A percentile compares a stretch with the other conserved stretches of the same genome.
Conservation (phyloP, 53 echinoderm and acorn worm genomes). For the Echinarachnius parma region DNA sequence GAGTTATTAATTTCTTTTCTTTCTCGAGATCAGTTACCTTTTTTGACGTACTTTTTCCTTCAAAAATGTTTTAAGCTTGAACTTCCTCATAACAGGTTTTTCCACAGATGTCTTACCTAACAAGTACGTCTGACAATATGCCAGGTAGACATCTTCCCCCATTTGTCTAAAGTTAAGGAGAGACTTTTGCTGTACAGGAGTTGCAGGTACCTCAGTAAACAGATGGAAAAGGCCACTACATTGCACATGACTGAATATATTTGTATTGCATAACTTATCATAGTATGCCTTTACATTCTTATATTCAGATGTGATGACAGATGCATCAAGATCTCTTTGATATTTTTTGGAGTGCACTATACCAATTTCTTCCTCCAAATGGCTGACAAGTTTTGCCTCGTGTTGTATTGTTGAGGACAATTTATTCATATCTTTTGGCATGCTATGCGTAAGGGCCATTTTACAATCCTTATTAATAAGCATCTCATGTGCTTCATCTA, state of each 20-base stretch:
- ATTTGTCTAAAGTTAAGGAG: slow-evolving; percentile 38
- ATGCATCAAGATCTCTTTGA: slow-evolving; percentile 51
- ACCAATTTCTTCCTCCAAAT: slow-evolving; percentile 44
- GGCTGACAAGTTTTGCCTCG: slow-evolving; percentile 36
- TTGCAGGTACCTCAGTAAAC: slow-evolving; percentile 38
- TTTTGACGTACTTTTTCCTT: slow-evolving; percentile 54
- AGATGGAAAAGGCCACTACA: slow-evolving; percentile 25
- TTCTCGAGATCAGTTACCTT: slow-evolving; percentile 58
- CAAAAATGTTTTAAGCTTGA: slow-evolving; percentile 51
- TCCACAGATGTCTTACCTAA: slow-evolving; percentile 42
- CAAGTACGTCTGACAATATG: slow-evolving; percentile 37
- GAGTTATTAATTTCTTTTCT: slow-evolving; percentile 53
- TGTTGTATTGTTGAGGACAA: slow-evolving; percentile 34
- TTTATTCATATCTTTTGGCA: slow-evolving; percentile 48
- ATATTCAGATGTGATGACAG: slow-evolving; percentile 52
- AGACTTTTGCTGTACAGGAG: slow-evolving; percentile 33
- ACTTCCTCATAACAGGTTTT: slow-evolving; percentile 36
- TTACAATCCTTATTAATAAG: slow-evolving; percentile 65
- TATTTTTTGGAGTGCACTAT: background rate
- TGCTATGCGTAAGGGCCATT: slow-evolving; percentile 37
- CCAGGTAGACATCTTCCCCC: slow-evolving; percentile 41
- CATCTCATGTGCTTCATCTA: slow-evolving; percentile 76
- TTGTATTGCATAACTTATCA: slow-evolving; percentile 24
- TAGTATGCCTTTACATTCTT: slow-evolving; percentile 47
- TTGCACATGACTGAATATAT: slow-evolving; percentile 21